phyloP scores from a whole-genome alignment of 2,888 invertebrate genomes.

The Capitulum mitella region DNA sequence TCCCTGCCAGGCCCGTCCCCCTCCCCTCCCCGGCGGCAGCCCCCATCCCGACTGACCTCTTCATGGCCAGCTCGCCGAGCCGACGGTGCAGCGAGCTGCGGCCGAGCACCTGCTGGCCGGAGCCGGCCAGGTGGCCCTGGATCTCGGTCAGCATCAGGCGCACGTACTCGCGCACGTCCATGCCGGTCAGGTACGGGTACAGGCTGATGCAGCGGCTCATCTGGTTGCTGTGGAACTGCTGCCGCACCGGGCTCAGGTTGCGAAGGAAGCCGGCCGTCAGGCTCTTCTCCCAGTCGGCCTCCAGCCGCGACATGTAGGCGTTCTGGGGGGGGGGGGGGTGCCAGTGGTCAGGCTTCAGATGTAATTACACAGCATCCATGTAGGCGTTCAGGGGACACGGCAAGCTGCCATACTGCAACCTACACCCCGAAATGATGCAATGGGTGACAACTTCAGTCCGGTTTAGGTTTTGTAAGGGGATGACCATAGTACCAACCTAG shows the following conservation, averaged over 20 bases:
- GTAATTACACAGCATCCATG: too few species aligned
- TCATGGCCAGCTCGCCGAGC: slow-evolving; percentile 28
- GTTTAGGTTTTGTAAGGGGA: too few species aligned
- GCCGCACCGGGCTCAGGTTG: background rate
- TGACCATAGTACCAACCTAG: too few species aligned
- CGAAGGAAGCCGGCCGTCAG: slow-evolving; percentile 14
- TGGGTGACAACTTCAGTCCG: too few species aligned
- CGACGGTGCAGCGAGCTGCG: slow-evolving; percentile 26
- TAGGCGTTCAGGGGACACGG: too few species aligned
- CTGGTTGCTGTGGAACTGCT: background rate
- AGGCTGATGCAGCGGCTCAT: slow-evolving; percentile 18
- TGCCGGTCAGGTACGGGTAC: slow-evolving; percentile 23
- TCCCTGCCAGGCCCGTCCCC: too few species aligned
- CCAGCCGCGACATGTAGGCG: background rate
- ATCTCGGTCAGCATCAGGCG: slow-evolving; percentile 29
- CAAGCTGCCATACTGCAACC: too few species aligned
- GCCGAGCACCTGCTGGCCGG: slow-evolving; percentile 27
- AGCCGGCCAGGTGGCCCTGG: slow-evolving; percentile 29
- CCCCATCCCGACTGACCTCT: background rate
- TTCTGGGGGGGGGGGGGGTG: background rate
- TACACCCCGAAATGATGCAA: too few species aligned
- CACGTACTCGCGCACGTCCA: background rate
- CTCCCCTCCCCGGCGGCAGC: background rate
- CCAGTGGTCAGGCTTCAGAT: too few species aligned
- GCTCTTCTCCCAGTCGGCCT: background rate